These are phyloP conservation scores for Apis laboriosa DNA, from an alignment of 1,140 invertebrate species.

Conservation along the genomic window DNA sequence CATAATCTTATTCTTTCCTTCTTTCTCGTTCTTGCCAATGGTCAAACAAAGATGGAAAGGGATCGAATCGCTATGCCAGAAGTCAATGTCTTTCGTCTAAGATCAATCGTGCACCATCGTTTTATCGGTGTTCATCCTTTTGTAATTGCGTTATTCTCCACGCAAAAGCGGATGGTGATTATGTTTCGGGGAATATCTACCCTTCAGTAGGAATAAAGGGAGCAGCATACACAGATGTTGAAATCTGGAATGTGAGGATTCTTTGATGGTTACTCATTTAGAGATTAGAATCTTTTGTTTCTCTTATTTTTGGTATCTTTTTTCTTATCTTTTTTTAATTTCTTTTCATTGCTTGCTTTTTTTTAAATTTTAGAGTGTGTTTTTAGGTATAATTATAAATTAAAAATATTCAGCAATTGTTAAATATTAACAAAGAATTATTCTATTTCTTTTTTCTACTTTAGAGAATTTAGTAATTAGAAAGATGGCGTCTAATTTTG, in stretches of 20 bases:
- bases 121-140: slow-evolving; percentile 27
- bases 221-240: not conserved
- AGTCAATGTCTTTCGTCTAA: slow-evolving; percentile 54
- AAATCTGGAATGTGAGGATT: not conserved
- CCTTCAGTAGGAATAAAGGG: not conserved
- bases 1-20: slow-evolving; percentile 48
- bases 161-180: slow-evolving; percentile 1
- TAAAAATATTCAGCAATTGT: no score
- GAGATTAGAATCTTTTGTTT: not conserved
- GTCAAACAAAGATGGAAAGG: not conserved
- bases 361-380: not conserved
- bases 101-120: slow-evolving; percentile 32
- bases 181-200: not conserved
- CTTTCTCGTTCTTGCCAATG: not conserved
- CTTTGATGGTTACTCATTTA: not conserved
- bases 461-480: no score
- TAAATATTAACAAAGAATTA: no score
- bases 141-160: slow-evolving; percentile 49
- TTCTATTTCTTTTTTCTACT: no score
- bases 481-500: no score
- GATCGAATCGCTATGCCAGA: not conserved
- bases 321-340: not conserved
- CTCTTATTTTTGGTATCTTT: not conserved
- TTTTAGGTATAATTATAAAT: no score
- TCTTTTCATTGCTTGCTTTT: not conserved